Base-by-base conservation (phyloP, 2,888 invertebrate species). In the Nipponacmea schrenckii region DNA sequence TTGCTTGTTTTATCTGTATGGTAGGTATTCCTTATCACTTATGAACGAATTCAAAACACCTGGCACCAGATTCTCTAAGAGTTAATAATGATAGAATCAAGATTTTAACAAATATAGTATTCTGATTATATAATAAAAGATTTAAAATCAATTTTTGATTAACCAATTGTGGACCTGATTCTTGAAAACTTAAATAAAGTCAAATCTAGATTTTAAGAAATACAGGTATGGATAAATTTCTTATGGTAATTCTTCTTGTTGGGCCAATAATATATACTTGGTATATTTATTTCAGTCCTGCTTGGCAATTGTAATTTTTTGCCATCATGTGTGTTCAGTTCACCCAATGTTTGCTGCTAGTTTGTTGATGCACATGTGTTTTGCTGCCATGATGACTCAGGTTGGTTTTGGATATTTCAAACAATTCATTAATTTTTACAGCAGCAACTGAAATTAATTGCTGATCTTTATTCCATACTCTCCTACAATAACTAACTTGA, bases 321-420 rank as follows among this genome's bases (percentile, higher is more conserved):
- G 80, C 15, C 87, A 87, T 70, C 86, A 86, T 73, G 68, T 84
- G 24, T 86, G 83, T 72, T 77, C 79, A 46, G 69, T 81, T 27
- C 73, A 78, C 62, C 76, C 86, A 63, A 85, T 83, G 79, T 85
- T 87, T 74, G 79, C 86, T 46, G 84, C 85, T 74, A 84, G 84
- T 73, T 80, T 87, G 15, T 79, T 86, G 67, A 86, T 86, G 85
- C 87, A 87, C 72, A 82, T 87, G 81, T 79, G 82, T 71, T 86
- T 87, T 77, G 85, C 87, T 56, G 77, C 83, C 67, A 80, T 86
- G 75, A 84, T 84, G 26, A 83, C 85, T 27, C 84, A 86, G 82
- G 87, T 87, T 75, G 70, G 75, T 71, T 20, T 56, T 39, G 62
- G n/a, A n/a, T 31, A 15, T 62, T 20, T 72, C 56, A 66, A 3